These are phyloP conservation scores for Polydesmus complanatus DNA, from an alignment of 2,888 invertebrate genomes.

Conservation along the genomic window DNA sequence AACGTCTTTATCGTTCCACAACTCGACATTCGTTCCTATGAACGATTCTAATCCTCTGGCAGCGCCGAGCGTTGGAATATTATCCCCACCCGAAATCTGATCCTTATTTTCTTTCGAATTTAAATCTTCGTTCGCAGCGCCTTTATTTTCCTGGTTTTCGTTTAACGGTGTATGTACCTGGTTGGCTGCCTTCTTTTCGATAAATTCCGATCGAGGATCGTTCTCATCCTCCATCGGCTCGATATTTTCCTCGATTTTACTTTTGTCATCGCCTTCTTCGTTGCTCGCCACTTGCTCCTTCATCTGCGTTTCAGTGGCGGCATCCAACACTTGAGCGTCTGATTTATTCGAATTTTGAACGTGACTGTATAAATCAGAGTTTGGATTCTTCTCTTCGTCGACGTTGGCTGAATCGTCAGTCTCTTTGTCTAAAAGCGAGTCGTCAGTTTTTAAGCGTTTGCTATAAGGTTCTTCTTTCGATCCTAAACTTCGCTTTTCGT, in stretches of 20 bases:
- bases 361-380: constrained; percentile 37
- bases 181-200: neutral
- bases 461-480: constrained; percentile 12
- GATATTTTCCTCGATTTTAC: constrained; percentile 27
- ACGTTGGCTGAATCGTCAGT: constrained; percentile 39
- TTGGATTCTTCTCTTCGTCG: constrained; percentile 21
- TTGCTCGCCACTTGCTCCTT: constrained; percentile 45
- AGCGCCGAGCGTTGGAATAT: constrained; percentile 49
- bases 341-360: constrained; percentile 38
- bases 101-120: neutral
- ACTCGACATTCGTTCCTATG: neutral
- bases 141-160: neutral
- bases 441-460: constrained; percentile 16
- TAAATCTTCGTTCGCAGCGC: neutral
- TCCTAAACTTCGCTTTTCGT: constrained; percentile 56
- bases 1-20: neutral
- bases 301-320: constrained; percentile 55
- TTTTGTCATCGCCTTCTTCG: constrained; percentile 37
- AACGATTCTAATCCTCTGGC: constrained; percentile 51
- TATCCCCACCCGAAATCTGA: constrained; percentile 52
- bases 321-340: constrained; percentile 48
- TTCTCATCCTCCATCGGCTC: constrained; percentile 52
- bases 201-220: constrained; percentile 33
- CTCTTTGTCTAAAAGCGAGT: constrained; percentile 39
- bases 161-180: constrained; percentile 2